These are phyloP conservation scores for Drosophila kurseongensis DNA, from an alignment of 1,140 invertebrate genomes.

Conservation along the genomic window DNA sequence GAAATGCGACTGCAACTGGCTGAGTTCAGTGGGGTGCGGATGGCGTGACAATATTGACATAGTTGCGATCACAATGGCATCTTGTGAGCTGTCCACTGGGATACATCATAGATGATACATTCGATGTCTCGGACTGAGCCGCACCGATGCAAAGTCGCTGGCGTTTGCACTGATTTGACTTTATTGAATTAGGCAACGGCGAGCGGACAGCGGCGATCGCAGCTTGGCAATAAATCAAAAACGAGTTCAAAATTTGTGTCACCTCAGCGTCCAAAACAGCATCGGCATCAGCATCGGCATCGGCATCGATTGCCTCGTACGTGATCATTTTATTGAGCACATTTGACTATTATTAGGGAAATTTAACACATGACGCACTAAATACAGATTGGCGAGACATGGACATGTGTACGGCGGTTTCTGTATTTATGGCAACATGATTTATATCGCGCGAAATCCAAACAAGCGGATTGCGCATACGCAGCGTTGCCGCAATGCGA, in stretches of 20 bases:
- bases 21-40: slow-evolving; percentile 46
- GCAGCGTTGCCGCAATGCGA: slow-evolving; percentile 50
- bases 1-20: slow-evolving; percentile 54
- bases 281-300: slow-evolving; percentile 24
- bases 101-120: slow-evolving; percentile 3
- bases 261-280: slow-evolving; percentile 52
- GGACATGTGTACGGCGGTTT: slow-evolving; percentile 41
- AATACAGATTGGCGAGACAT: slow-evolving; percentile 47
- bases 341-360: slow-evolving; percentile 84
- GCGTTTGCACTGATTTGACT: slow-evolving; percentile 66
- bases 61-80: slow-evolving; percentile 53
- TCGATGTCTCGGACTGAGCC: neutral
- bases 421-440: slow-evolving; percentile 75
- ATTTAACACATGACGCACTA: slow-evolving; percentile 65
- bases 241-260: slow-evolving; percentile 69
- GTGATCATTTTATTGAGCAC: slow-evolving; percentile 81
- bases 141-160: slow-evolving; percentile 51
- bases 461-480: slow-evolving; percentile 65
- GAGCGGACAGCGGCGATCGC: slow-evolving; percentile 4
- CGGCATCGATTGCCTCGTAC: slow-evolving; percentile 65
- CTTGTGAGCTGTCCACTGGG: slow-evolving; percentile 30
- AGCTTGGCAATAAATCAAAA: slow-evolving; percentile 65
- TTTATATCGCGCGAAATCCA: slow-evolving; percentile 61
- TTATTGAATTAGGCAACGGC: slow-evolving; percentile 67
- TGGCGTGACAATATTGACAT: slow-evolving; percentile 71